Base-by-base conservation (phyloP, 2,888 invertebrate genomes). In the Diplolepis rosae region DNA sequence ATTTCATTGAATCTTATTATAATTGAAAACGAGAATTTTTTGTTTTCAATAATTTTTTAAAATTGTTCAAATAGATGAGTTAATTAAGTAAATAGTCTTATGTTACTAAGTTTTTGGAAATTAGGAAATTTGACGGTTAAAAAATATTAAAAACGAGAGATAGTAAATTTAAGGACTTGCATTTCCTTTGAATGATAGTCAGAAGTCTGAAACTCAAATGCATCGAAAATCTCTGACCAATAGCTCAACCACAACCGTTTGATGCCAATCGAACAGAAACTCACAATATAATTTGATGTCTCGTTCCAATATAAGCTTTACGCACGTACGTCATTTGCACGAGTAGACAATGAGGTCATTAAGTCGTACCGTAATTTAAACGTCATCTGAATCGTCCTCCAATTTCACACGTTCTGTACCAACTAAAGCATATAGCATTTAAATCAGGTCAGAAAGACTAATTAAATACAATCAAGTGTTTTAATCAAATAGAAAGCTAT, bases 261-360 rank as follows among this genome's bases (percentile, higher is more conserved):
- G 61, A 61, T 39, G 39, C 39, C 61, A 35, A 61, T 61, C 35
- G 61, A 61, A 61, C 35, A 61, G 61, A 35, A 32, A 61, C 24
- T 61, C 24, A 24, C 35, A 61, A 61, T 39, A 61, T 61, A 61
- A 61, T 61, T 61, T 61, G 39, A 61, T 61, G 61, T 61, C 39
- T 61, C 61, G 24, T 61, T 61, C 61, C n/a, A n/a, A 11, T 24
- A 61, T 22, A 24, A 61, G 61, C 61, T 22, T 39, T 35, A 61
- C 39, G 24, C 39, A 61, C 39, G 39, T 61, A 61, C 39, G 61
- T 39, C 24, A 61, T 61, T 61, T 61, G 61, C 35, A 35, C 56
- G 35, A 56, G 35, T 56, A 56, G 32, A 56, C 35, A 56, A 35
- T 39, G 39, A 61, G 61, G 61, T 61, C 61, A 61, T 61, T 61